These are phyloP conservation scores for Strix uralensis DNA, from an alignment of 2,113 vertebrate species.

Conservation along the genomic window DNA sequence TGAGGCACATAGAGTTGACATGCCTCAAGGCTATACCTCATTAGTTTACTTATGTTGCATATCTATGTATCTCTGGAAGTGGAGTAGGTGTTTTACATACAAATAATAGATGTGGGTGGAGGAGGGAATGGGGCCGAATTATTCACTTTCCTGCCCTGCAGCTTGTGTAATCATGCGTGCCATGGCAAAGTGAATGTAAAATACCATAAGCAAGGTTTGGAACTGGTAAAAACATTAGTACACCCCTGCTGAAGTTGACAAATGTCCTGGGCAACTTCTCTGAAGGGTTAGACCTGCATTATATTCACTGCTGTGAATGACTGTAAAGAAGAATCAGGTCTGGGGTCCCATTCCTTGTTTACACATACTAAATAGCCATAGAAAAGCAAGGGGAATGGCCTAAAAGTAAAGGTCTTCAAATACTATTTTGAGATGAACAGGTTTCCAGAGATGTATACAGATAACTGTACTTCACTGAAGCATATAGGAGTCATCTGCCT, in stretches of 20 bases:
- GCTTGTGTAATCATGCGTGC: background rate
- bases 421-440: background rate
- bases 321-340: background rate
- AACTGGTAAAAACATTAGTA: background rate
- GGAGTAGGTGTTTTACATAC: background rate
- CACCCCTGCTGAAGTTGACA: background rate
- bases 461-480: background rate
- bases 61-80: background rate
- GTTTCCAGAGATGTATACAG: background rate
- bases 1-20: background rate
- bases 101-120: background rate
- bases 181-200: background rate
- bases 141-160: slow-evolving; percentile 14
- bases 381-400: background rate
- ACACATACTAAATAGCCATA: background rate
- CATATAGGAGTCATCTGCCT: background rate
- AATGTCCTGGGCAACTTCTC: background rate
- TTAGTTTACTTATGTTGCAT: background rate
- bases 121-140: background rate
- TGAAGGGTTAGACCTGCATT: background rate
- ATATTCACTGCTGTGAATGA: background rate
- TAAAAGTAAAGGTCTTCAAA: background rate
- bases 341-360: background rate
- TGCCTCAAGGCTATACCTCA: background rate
- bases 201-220: background rate